Base-by-base conservation (phyloP, 2,113 vertebrate species). In the Petrocephalus zakoni region DNA sequence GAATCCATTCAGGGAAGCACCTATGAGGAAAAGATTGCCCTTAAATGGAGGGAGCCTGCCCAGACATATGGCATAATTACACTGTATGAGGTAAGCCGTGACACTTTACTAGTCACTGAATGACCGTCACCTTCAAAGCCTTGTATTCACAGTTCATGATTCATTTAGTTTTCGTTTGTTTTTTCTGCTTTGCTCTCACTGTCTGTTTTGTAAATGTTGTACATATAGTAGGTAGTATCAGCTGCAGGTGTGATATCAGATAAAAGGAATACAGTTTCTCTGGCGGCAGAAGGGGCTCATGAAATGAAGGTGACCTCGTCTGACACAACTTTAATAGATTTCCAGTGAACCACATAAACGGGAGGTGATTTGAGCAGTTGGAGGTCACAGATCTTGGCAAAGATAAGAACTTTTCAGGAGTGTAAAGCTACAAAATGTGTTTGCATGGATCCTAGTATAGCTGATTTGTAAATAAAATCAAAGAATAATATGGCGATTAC, bases 11-110 rank as follows among this genome's bases (percentile, higher is more conserved):
- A 97, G 89, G 97, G 98, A 90, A 98, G 95, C 91, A 97, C 97
- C 19, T 98, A 97, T 86, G 98, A 99, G 91, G 97, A 99, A 94
- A 98, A 97, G 95, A 98, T 99, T 91, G 96, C 96, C 89, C 96
- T 99, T 88, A 97, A 97, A 6, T 99, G 98, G 98, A 95, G 95
- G 78, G 97, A 99, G 22, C 98, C 98, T 4, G 94, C 90, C 0
- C 97, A 99, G 91, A 99, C 97, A 0, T 99, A 96, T 2, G 98
- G 98, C 58, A 95, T 97, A 55, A 99, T 99, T 93, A 97, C 97
- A 1, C 96, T 97, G 68, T 99, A 99, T 25, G 98, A 99, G 97
- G 98, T 99, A 95, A 90, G 91, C 15, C n/a, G 17, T 10, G 53
- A 0, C 42, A 22, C 2, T 47, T 2, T 37, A 17, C 5, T 56